phyloP scores from a whole-genome alignment of 1,140 invertebrate genomes.

The Drosophila chauvacae region DNA sequence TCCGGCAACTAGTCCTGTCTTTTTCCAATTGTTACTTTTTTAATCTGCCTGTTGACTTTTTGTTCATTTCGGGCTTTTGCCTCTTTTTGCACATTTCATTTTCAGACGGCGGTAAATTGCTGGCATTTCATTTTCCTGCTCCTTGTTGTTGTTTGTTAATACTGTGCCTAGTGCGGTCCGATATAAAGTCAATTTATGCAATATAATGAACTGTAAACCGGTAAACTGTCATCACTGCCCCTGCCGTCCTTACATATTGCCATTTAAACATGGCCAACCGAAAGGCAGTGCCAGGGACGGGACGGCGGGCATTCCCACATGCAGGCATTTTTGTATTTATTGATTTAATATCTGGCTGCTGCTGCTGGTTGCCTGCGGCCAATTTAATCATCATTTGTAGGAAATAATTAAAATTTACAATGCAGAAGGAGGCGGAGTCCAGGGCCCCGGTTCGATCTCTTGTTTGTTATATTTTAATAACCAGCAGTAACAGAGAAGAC shows the following conservation, averaged over 20 bases:
- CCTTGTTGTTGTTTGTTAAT: constrained; percentile 52
- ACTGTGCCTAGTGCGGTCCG: constrained; percentile 48
- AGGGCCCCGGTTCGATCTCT: constrained; percentile 18
- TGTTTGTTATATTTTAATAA: constrained; percentile 68
- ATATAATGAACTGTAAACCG: constrained; percentile 79
- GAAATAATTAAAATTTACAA: constrained; percentile 81
- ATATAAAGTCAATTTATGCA: constrained; percentile 78
- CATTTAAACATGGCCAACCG: constrained; percentile 62
- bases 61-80: constrained; percentile 35
- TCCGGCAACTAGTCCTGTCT: constrained; percentile 14
- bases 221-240: constrained; percentile 75
- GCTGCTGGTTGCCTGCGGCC: constrained; percentile 61
- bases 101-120: constrained; percentile 41
- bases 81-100: constrained; percentile 33
- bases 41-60: constrained; percentile 43
- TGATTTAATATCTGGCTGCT: constrained; percentile 74
- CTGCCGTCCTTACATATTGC: constrained; percentile 43
- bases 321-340: constrained; percentile 53
- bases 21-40: constrained; percentile 23
- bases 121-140: constrained; percentile 50
- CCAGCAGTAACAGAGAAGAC: constrained; percentile 44
- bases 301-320: constrained; percentile 21
- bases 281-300: constrained; percentile 1
- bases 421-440: constrained; percentile 38
- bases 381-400: constrained; percentile 82